phyloP scores from a whole-genome alignment of 2,888 invertebrate genomes.

The Metellina segmentata region DNA sequence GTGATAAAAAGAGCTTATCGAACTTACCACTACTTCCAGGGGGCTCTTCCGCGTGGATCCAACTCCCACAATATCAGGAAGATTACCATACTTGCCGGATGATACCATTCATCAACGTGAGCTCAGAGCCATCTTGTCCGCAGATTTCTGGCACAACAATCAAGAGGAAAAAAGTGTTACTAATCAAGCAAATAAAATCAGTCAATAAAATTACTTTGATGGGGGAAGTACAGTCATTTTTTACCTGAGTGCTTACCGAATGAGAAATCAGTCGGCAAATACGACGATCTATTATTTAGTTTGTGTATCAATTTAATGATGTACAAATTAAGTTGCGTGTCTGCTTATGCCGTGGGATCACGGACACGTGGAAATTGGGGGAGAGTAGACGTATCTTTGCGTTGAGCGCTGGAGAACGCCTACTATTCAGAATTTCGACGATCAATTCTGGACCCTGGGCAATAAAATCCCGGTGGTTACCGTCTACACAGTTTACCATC shows the following conservation, averaged over 20 bases:
- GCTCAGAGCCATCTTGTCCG: neutral
- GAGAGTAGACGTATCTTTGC: slow-evolving; percentile 27
- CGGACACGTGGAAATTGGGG: slow-evolving; percentile 9
- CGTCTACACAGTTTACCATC: neutral
- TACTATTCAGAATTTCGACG: slow-evolving; percentile 60
- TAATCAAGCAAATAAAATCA: slow-evolving; percentile 19
- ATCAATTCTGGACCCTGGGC: slow-evolving; percentile 60
- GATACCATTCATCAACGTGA: neutral
- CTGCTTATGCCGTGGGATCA: neutral
- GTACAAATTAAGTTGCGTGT: slow-evolving; percentile 40
- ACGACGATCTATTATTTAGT: slow-evolving; percentile 8
- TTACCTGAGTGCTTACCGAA: neutral
- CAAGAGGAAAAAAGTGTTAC: slow-evolving; percentile 30
- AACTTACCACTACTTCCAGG: slow-evolving; percentile 16
- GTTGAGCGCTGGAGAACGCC: slow-evolving; percentile 37
- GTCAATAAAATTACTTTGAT: slow-evolving; percentile 1
- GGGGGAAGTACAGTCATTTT: neutral
- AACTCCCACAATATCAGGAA: slow-evolving; percentile 9
- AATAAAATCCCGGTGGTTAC: slow-evolving; percentile 44
- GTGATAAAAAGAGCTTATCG: neutral
- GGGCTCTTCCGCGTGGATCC: neutral
- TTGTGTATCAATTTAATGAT: slow-evolving; percentile 44
- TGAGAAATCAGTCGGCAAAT: neutral
- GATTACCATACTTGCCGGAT: slow-evolving; percentile 38
- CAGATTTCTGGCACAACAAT: slow-evolving; percentile 30